Conservation (phyloP, 2,888 invertebrate genomes). For the Pteria penguin region DNA sequence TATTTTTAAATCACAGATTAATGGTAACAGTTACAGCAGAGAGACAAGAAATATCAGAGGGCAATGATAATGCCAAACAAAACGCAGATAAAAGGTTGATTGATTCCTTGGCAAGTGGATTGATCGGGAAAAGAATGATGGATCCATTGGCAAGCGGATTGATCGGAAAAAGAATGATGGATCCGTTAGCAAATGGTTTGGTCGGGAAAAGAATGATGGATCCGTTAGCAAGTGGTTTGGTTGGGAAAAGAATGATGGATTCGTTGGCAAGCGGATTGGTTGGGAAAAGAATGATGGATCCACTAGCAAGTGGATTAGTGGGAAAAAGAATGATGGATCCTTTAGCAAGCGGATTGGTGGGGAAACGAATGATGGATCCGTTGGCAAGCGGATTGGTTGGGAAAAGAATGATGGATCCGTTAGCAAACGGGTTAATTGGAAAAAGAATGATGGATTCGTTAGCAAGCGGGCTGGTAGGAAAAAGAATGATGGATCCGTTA, state of each 20-base stretch:
- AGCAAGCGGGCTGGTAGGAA: background rate
- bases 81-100: background rate
- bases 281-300: slow-evolving; percentile 13
- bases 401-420: background rate
- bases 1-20: too few relatives aligned
- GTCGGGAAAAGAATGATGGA: slow-evolving; percentile 9
- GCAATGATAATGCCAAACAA: too few relatives aligned
- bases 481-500: background rate
- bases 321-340: slow-evolving; percentile 21
- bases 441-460: background rate
- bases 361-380: slow-evolving; percentile 16
- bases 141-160: slow-evolving; percentile 1
- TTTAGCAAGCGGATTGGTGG: slow-evolving; percentile 21
- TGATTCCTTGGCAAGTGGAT: slow-evolving; percentile 6
- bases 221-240: background rate
- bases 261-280: slow-evolving; percentile 10
- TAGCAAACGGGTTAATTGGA: background rate
- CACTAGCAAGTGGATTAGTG: slow-evolving; percentile 13
- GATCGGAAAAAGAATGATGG: background rate
- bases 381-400: slow-evolving; percentile 25
- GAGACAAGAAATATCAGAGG: too few relatives aligned
- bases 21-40: too few relatives aligned
- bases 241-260: slow-evolving; percentile 8
- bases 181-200: background rate
- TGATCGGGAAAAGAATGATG: slow-evolving; percentile 1